Evolutionary conservation across 2,113 vertebrate genomes (phyloP).

Genomic region (Phyllostomus discolor): DNA sequence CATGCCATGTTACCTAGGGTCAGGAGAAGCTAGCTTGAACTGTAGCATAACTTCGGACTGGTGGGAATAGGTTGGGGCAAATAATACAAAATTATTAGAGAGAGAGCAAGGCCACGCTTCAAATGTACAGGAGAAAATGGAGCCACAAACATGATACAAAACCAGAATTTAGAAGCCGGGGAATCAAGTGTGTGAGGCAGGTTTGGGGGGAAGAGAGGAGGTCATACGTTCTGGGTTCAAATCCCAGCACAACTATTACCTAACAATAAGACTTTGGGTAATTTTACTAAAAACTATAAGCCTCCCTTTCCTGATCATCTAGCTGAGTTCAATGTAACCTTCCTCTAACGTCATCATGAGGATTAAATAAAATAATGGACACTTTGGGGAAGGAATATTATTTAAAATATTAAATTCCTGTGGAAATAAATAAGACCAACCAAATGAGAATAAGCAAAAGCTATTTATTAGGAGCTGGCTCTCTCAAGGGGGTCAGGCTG

Average conservation of each 20-base stretch:
- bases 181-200: not conserved
- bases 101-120: not conserved
- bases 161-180: not conserved
- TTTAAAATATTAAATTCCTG: not conserved
- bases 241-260: not conserved
- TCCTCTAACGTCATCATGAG: not conserved
- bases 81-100: not conserved
- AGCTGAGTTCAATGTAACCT: not conserved
- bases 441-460: not conserved
- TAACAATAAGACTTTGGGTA: not conserved
- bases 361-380: not conserved
- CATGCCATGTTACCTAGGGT: not conserved
- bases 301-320: not conserved
- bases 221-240: not conserved
- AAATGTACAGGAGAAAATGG: not conserved
- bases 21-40: not conserved
- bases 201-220: fast-evolving
- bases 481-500: not conserved
- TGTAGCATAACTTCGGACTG: not conserved
- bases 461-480: not conserved
- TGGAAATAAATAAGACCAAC: not conserved
- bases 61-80: not conserved
- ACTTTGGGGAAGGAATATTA: not conserved
- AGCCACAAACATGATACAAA: not conserved
- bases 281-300: not conserved